Conservation (phyloP, 2,888 invertebrate species). For the Himalopsyche japonica region DNA sequence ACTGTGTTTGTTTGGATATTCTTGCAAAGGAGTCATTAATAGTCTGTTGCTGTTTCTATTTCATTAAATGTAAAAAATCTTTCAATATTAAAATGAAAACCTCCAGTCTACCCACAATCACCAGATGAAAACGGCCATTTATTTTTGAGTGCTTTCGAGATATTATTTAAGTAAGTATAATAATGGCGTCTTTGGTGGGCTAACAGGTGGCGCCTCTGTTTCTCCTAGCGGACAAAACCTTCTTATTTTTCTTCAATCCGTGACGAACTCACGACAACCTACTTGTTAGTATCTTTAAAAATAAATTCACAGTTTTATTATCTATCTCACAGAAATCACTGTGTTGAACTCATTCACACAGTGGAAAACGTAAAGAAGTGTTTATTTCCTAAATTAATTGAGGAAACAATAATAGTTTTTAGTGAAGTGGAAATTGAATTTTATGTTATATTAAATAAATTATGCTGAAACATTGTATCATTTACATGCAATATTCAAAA, state of each 20-base stretch:
- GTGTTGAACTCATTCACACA: neutral
- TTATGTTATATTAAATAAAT: no score
- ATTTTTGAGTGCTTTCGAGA: neutral
- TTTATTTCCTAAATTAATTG: no score
- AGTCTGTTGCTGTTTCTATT: no score
- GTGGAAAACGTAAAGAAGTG: neutral
- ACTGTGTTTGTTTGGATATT: no score
- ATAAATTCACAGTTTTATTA: neutral
- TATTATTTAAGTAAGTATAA: neutral
- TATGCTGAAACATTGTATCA: no score
- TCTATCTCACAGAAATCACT: neutral
- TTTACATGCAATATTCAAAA: no score
- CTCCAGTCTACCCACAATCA: neutral
- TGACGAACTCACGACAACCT: neutral
- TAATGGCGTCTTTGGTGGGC: neutral
- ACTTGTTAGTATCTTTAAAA: neutral
- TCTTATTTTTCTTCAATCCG: neutral
- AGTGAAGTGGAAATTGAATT: no score
- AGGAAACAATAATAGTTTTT: no score
- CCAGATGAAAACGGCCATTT: neutral
- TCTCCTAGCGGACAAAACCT: neutral
- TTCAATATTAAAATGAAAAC: neutral
- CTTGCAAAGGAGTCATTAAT: no score
- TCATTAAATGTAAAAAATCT: neutral
- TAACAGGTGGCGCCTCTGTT: neutral